Evolutionary conservation across 2,888 invertebrate species (phyloP).

Genomic region (Brenthis ino): DNA sequence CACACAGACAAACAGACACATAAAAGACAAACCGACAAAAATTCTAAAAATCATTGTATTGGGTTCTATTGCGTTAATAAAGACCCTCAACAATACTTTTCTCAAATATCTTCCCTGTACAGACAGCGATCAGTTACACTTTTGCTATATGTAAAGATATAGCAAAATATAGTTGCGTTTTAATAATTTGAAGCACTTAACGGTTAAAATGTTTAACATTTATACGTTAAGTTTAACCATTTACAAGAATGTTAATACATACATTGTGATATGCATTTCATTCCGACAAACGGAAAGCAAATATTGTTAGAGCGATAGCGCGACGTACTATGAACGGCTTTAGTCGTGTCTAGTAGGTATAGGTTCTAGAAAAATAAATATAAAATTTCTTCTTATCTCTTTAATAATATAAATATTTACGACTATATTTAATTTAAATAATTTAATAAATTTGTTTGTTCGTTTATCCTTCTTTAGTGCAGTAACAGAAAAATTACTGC

Average conservation of each 20-base stretch:
- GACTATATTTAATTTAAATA: too few species aligned
- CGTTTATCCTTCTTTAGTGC: too few species aligned
- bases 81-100: too few species aligned
- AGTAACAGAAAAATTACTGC: too few species aligned
- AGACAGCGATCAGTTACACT: too few species aligned
- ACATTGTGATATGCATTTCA: constrained; percentile 36
- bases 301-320: constrained; percentile 64
- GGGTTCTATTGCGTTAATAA: too few species aligned
- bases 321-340: constrained; percentile 53
- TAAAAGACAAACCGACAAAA: too few species aligned
- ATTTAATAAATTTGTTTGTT: too few species aligned
- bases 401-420: background rate
- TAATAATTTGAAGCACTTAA: constrained; percentile 7
- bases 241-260: constrained; percentile 33
- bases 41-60: too few species aligned
- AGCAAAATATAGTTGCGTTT: background rate
- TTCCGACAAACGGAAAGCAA: constrained; percentile 50
- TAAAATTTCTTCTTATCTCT: constrained; percentile 6
- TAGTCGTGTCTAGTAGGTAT: constrained; percentile 16
- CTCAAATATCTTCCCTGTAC: too few species aligned
- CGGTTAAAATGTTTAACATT: constrained; percentile 23
- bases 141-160: background rate
- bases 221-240: constrained; percentile 28
- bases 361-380: background rate
- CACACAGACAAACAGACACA: too few species aligned